phyloP scores from a whole-genome alignment of 2,797 vertebrate species.

The Chelonia mydas region DNA sequence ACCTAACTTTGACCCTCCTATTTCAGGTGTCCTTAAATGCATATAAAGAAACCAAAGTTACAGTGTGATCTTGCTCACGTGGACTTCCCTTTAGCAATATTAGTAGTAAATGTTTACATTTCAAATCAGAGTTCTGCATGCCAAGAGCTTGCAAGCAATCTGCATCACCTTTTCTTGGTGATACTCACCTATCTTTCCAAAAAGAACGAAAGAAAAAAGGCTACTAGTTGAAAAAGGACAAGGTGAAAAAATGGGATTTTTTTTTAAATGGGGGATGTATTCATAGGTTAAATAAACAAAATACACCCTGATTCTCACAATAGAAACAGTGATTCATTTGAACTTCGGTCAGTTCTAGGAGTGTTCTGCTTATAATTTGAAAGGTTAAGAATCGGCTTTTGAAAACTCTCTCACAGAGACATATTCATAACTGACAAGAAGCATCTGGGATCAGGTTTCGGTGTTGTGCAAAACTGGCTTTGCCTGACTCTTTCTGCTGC shows the following conservation, averaged over 20 bases:
- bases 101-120: slow-evolving; percentile 11
- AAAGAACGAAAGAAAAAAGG: neutral
- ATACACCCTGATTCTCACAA: neutral
- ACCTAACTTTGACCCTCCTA: neutral
- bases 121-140: neutral
- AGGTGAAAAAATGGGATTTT: neutral
- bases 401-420: neutral
- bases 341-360: neutral
- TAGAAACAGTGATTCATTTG: neutral
- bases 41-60: neutral
- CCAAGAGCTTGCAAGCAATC: neutral
- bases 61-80: neutral
- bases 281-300: neutral
- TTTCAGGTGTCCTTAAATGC: neutral
- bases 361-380: neutral
- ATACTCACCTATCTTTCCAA: neutral
- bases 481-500: slow-evolving; percentile 20
- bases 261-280: neutral
- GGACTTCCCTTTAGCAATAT: neutral
- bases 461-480: neutral
- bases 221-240: neutral
- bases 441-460: neutral
- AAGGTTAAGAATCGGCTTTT: neutral
- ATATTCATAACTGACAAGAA: neutral
- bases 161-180: slow-evolving; percentile 5